These are phyloP conservation scores for Dipus sagitta DNA, from an alignment of 2,797 vertebrate species.

Conservation along the genomic window DNA sequence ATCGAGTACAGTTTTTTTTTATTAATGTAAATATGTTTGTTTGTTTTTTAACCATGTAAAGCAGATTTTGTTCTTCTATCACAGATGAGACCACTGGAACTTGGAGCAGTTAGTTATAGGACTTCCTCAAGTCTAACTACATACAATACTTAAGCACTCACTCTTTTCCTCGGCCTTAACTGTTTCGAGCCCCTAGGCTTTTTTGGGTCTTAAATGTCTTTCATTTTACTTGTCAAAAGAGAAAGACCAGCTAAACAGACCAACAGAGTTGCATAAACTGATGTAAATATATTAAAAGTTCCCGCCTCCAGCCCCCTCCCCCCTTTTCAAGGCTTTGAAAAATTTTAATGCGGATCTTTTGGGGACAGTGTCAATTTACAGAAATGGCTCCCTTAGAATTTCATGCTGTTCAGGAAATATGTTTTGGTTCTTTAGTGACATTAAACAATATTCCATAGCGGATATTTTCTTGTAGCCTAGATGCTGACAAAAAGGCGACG, in stretches of 20 bases:
- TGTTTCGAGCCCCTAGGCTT: neutral
- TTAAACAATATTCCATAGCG: constrained; percentile 43
- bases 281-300: neutral
- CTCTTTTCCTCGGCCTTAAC: neutral
- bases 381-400: constrained; percentile 65
- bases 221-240: constrained; percentile 10
- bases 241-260: neutral
- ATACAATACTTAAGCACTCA: neutral
- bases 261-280: neutral
- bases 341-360: constrained; percentile 49
- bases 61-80: neutral
- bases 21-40: neutral
- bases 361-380: constrained; percentile 20
- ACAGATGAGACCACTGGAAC: neutral
- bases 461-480: constrained; percentile 64
- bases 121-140: neutral
- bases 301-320: neutral
- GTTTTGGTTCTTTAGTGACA: constrained; percentile 51
- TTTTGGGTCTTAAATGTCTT: neutral
- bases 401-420: constrained; percentile 44
- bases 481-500: constrained; percentile 3
- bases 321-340: neutral
- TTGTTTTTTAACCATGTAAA: neutral
- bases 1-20: neutral
- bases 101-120: neutral